A percentile compares a stretch with the other conserved stretches of the same genome.
Conservation (phyloP, 2,888 invertebrate species). For the Ormyrus pomaceus region DNA sequence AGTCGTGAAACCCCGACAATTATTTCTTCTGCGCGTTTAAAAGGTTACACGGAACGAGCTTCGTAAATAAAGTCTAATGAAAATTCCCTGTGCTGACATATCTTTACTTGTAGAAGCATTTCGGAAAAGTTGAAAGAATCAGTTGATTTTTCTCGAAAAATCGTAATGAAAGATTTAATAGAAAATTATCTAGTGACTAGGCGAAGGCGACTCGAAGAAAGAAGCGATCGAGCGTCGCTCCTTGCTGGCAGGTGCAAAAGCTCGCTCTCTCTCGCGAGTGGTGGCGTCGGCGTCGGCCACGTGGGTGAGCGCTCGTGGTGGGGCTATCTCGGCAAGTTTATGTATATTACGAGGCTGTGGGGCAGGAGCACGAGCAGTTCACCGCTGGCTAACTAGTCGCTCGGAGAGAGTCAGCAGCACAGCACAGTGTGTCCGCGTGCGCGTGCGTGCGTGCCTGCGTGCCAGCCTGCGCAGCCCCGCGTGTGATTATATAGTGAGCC, state of each 20-base stretch:
- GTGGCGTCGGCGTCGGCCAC: slow-evolving; percentile 56
- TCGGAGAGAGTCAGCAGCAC: slow-evolving; percentile 36
- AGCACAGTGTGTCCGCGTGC: slow-evolving; percentile 57
- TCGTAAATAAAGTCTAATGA: not conserved
- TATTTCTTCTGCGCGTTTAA: not conserved
- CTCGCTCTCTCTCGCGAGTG: not conserved
- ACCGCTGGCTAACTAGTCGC: slow-evolving; percentile 69
- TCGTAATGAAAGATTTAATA: no score
- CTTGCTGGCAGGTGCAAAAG: no score
- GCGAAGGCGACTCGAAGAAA: slow-evolving; percentile 4
- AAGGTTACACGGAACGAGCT: not conserved
- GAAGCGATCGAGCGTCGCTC: not conserved
- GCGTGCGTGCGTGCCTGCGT: slow-evolving; percentile 14
- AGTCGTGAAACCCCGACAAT: not conserved
- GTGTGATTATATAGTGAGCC: not conserved
- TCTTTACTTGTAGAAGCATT: no score
- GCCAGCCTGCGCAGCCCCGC: not conserved
- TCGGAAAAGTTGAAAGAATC: no score
- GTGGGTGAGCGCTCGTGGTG: slow-evolving; percentile 61
- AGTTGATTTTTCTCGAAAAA: no score
- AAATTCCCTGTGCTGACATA: not conserved
- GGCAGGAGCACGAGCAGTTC: slow-evolving; percentile 70
- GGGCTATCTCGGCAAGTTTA: slow-evolving; percentile 70
- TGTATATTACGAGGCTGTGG: slow-evolving; percentile 71
- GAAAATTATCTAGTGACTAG: no score